A percentile compares a stretch with the other conserved stretches of the same genome.
These are phyloP conservation scores for Corella eumyota DNA, from an alignment of 23 tunicate genomes.

Conservation along the genomic window DNA sequence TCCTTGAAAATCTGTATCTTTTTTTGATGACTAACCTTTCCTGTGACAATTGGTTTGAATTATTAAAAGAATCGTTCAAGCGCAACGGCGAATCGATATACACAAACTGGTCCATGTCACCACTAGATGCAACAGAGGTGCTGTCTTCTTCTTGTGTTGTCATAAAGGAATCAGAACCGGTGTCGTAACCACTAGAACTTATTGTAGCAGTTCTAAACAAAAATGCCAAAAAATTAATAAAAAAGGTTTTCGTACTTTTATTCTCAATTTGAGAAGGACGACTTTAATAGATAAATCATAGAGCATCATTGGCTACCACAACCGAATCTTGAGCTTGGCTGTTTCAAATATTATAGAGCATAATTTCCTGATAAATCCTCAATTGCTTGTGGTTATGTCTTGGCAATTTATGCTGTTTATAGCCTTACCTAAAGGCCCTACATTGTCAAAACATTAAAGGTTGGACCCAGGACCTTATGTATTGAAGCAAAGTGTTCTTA, in stretches of 20 bases:
- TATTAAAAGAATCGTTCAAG: background rate
- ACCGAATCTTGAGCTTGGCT: background rate
- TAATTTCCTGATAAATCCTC: too few relatives aligned
- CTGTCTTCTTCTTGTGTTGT: slow-evolving; percentile 12
- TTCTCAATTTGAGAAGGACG: background rate
- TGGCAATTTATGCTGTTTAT: background rate
- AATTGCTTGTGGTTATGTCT: too few relatives aligned
- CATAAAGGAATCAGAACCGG: slow-evolving; percentile 16
- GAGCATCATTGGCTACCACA: background rate
- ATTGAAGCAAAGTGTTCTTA: too few relatives aligned
- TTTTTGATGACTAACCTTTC: too few relatives aligned
- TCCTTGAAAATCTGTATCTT: too few relatives aligned
- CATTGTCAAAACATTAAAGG: too few relatives aligned
- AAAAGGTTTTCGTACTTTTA: background rate
- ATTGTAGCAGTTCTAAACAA: slow-evolving; percentile 21
- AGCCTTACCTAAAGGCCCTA: too few relatives aligned
- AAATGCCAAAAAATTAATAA: background rate
- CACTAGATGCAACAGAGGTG: slow-evolving; percentile 12
- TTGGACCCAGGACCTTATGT: too few relatives aligned
- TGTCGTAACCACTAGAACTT: slow-evolving; percentile 51
- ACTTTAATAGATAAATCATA: background rate
- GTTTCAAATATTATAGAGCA: too few relatives aligned
- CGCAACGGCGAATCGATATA: slow-evolving; percentile 14
- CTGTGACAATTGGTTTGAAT: too few relatives aligned
- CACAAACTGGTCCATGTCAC: slow-evolving; percentile 27